Evolutionary conservation across 2,797 vertebrate species (phyloP).

Genomic region (Mycteria americana): DNA sequence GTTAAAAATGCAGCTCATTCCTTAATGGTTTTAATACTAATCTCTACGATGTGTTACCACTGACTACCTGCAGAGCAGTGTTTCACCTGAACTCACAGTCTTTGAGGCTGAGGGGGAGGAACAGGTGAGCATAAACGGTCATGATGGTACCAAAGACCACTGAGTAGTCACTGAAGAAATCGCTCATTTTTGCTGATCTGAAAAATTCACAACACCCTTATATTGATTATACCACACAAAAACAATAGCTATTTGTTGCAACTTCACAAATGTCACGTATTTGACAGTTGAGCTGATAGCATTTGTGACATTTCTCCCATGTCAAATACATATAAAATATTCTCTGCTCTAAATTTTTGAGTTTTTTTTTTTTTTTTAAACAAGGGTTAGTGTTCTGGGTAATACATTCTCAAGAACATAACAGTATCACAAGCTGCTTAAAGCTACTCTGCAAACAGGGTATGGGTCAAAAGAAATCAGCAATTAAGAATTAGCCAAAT

Average conservation of each 20-base stretch:
- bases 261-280: neutral
- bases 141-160: conserved; percentile 39
- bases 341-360: neutral
- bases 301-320: neutral
- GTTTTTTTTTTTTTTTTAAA: neutral
- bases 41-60: conserved; percentile 38
- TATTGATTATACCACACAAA: neutral
- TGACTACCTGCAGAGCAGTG: conserved; percentile 51
- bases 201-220: conserved; percentile 55
- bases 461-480: neutral
- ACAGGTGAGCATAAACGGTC: conserved; percentile 16
- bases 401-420: neutral
- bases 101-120: conserved; percentile 46
- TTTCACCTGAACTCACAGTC: conserved; percentile 65
- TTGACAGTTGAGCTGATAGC: neutral
- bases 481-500: neutral
- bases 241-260: neutral
- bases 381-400: neutral
- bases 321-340: neutral
- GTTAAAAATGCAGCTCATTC: conserved; percentile 19
- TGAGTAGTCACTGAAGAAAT: conserved; percentile 44
- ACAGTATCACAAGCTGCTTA: neutral
- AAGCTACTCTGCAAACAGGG: neutral
- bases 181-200: conserved; percentile 35
- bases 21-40: conserved; percentile 21